Evolutionary conservation across 2,888 invertebrate genomes (phyloP).

Genomic region (Panzeria rudis): DNA sequence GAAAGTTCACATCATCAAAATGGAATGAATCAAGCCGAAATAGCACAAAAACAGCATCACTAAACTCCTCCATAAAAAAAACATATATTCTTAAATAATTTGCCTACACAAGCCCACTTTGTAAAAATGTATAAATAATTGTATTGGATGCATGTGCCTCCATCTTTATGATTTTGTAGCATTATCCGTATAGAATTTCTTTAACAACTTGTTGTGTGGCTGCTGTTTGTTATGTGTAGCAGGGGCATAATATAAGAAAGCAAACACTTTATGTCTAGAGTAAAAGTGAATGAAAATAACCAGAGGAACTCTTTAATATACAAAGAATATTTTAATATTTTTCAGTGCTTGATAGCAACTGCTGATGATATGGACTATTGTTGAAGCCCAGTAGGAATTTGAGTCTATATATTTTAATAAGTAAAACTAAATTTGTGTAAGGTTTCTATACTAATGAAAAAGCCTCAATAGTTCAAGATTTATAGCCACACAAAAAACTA

Average conservation of each 20-base stretch:
- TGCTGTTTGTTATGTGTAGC: conserved; percentile 20
- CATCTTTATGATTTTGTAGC: conserved; percentile 19
- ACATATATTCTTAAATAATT: conserved; percentile 7
- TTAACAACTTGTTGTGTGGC: conserved; percentile 23
- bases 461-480: too few species aligned
- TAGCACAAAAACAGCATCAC: conserved; percentile 23
- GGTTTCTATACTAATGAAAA: too few species aligned
- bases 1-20: conserved; percentile 44
- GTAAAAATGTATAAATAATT: neutral
- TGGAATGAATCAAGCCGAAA: conserved; percentile 32
- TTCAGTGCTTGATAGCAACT: neutral
- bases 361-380: neutral
- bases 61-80: conserved; percentile 50
- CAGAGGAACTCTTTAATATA: conserved; percentile 36
- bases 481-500: too few species aligned
- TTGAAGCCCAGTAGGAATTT: conserved; percentile 30
- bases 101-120: conserved; percentile 34
- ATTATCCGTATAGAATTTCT: conserved; percentile 33
- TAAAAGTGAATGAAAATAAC: conserved; percentile 57
- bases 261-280: conserved; percentile 60
- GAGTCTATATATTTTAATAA: too few species aligned
- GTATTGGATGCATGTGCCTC: neutral
- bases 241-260: conserved; percentile 31
- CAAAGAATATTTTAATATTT: conserved; percentile 33
- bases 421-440: too few species aligned